Conservation (phyloP, 2,888 invertebrate species). For the Mythimna pallens region DNA sequence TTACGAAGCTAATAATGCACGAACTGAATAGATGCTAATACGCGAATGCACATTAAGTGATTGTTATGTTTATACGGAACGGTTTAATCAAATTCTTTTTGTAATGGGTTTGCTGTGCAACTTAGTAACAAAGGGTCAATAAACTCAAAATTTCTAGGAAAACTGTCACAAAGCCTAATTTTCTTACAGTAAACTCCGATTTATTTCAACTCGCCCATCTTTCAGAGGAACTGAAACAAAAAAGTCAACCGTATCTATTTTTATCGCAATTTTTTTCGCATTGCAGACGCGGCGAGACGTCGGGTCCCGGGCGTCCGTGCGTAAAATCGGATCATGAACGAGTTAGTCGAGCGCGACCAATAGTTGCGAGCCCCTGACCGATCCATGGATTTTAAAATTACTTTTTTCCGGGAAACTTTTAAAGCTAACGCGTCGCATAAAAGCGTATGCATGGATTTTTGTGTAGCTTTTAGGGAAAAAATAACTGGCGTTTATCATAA, state of each 20-base stretch:
- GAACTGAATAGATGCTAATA: constrained; percentile 60
- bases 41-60: constrained; percentile 51
- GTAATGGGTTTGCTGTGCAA: background rate
- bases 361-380: constrained; percentile 84
- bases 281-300: constrained; percentile 61
- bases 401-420: constrained; percentile 47
- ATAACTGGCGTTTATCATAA: background rate
- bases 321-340: constrained; percentile 79
- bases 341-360: constrained; percentile 73
- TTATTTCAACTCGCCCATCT: constrained; percentile 17
- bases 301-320: constrained; percentile 67
- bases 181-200: constrained; percentile 15
- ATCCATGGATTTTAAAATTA: constrained; percentile 43
- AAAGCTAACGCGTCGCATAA: constrained; percentile 30
- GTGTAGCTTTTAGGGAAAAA: constrained; percentile 13
- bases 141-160: constrained; percentile 6
- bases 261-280: constrained; percentile 52
- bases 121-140: constrained; percentile 1
- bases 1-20: constrained; percentile 59
- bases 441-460: constrained; percentile 20
- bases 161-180: background rate
- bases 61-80: constrained; percentile 50
- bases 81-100: constrained; percentile 17
- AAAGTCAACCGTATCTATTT: constrained; percentile 48
- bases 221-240: constrained; percentile 45